These are phyloP conservation scores for Ammospiza nelsoni DNA, from an alignment of 2,113 vertebrate genomes.

Conservation along the genomic window DNA sequence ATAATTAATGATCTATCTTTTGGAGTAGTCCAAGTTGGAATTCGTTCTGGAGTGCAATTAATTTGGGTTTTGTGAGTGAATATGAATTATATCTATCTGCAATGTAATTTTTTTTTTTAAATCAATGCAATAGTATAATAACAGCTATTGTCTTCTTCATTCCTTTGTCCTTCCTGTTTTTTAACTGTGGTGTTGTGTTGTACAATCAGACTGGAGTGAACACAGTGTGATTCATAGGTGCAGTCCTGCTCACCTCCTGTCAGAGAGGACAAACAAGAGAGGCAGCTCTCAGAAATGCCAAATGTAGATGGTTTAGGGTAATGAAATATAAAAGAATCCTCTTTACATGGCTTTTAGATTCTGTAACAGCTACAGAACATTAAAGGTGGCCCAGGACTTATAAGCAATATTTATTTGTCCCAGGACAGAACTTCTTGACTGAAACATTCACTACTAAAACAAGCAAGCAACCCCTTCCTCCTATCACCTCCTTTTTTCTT, in stretches of 20 bases:
- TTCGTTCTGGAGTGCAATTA: background rate
- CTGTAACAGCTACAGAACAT: background rate
- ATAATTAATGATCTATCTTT: background rate
- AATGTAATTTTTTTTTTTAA: background rate
- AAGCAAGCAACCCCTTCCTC: background rate
- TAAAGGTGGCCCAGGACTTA: background rate
- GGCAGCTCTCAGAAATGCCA: background rate
- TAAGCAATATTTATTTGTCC: background rate
- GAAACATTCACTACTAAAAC: background rate
- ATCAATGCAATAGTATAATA: background rate
- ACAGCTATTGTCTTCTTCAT: background rate
- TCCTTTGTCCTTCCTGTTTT: constrained; percentile 35
- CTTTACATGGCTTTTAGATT: background rate
- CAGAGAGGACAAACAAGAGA: constrained; percentile 14
- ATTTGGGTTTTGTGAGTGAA: background rate
- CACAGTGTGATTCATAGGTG: background rate
- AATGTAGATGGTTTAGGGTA: background rate
- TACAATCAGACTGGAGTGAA: constrained; percentile 12
- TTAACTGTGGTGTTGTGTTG: background rate
- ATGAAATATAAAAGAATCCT: background rate
- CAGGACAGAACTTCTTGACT: background rate
- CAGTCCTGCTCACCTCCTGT: background rate
- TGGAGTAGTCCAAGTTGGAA: background rate
- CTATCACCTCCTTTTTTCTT: background rate
- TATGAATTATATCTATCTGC: background rate